Conservation (phyloP, 2,797 vertebrate species). For the Trichosurus vulpecula region DNA sequence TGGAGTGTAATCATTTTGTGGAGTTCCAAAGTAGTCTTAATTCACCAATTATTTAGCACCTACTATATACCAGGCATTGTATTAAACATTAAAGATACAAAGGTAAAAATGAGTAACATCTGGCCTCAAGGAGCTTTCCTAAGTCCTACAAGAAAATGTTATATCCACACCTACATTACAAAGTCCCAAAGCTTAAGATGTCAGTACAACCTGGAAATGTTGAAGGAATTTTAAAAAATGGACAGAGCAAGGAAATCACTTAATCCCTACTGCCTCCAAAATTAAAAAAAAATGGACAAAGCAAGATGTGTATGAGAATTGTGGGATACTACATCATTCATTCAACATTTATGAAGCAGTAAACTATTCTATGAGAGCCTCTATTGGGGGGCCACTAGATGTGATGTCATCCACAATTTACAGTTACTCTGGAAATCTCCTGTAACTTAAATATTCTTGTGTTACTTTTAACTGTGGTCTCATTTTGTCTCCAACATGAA, state of each 20-base stretch:
- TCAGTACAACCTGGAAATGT: neutral
- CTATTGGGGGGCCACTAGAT: neutral
- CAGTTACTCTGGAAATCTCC: neutral
- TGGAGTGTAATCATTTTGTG: constrained; percentile 50
- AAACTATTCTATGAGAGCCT: neutral
- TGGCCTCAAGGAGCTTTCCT: neutral
- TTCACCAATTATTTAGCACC: neutral
- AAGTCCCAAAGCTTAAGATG: neutral
- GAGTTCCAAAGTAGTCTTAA: constrained; percentile 14
- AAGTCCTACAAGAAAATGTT: neutral
- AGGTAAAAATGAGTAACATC: neutral
- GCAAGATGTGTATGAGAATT: neutral
- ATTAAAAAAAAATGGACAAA: neutral
- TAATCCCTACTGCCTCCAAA: neutral
- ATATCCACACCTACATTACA: neutral
- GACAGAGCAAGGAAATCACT: neutral
- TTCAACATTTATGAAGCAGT: constrained; percentile 4
- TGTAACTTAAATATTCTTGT: constrained; percentile 1
- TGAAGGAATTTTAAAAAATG: neutral
- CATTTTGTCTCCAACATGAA: neutral
- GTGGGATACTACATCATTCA: neutral
- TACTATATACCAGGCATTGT: neutral
- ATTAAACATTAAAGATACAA: neutral
- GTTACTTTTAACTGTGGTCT: neutral
- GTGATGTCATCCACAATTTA: neutral